Base-by-base conservation (phyloP, 1,140 invertebrate genomes). In the Saccostrea echinata region DNA sequence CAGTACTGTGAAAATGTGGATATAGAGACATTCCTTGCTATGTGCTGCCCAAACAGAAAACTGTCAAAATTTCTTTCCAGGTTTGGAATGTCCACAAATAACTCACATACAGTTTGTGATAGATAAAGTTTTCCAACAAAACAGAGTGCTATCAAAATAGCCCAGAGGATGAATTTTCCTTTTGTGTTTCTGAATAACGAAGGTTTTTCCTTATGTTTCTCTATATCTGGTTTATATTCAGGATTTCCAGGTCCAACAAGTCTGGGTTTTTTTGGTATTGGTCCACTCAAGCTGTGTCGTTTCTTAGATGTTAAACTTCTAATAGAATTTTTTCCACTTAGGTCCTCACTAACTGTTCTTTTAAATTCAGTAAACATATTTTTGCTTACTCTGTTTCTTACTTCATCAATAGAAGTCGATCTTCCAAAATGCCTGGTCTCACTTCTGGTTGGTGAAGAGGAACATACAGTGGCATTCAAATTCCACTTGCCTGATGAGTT, bases 41-140 rank as follows among this genome's bases (percentile, higher is more conserved):
- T 91, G 80, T 93, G 92, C 80, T 94, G 93, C 18, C 93, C 93
- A 92, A 93, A 94, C 8, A 94, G 89, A 88, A 93, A 91, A 81
- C 92, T 86, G 53, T 91, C 88, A 71, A 94, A 86, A 35, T 92
- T 88, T 8, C 71, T 85, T 71, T 91, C 86, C 27, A 92, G 88
- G 13, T 87, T 85, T 30, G 82, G 61, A 27, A 89, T 71, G 80
- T 91, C 89, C 53, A 92, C 52, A 30, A 61, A 21, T 33, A 84
- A 43, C 16, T 86, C 27, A 61, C 87, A 87, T 30, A 27, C 55
- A 61, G 52, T 35, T 68, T 86, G 52, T 16, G 84, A 64, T 13
- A 80, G 33, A 76, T 76, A 76, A 55, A 86, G 51, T 33, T 51
- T 81, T 11, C 64, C 53, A 3, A 86, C 33, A 84, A 88, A 85